Conservation (phyloP, 2,888 invertebrate genomes). For the Drosophila ochracea region DNA sequence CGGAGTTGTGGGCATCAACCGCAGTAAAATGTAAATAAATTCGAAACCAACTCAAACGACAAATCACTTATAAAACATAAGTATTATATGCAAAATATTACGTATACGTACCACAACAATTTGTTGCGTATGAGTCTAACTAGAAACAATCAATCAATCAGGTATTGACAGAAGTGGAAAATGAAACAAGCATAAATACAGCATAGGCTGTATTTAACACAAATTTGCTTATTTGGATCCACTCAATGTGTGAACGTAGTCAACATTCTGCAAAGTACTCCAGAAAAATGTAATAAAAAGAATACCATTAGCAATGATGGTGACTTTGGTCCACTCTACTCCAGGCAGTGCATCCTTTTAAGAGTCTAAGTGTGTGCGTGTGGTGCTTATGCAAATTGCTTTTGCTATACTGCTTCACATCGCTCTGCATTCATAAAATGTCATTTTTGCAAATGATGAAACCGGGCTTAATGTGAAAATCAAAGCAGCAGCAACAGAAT, state of each 20-base stretch:
- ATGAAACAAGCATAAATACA: background rate
- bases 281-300: background rate
- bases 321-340: conserved; percentile 5
- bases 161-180: background rate
- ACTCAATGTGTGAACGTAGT: background rate
- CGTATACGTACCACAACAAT: background rate
- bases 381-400: conserved; percentile 47
- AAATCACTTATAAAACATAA: background rate
- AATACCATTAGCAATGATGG: conserved; percentile 1
- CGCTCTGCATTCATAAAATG: conserved; percentile 32
- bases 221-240: background rate
- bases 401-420: conserved; percentile 11
- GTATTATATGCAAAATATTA: background rate
- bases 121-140: background rate
- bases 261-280: background rate
- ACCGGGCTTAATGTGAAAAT: conserved; percentile 50
- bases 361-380: background rate
- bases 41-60: background rate
- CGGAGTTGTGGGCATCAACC: background rate
- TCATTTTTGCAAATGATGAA: conserved; percentile 57
- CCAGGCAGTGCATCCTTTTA: conserved; percentile 1
- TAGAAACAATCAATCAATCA: background rate
- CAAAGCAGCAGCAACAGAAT: conserved; percentile 42
- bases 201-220: background rate
- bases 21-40: background rate